Base-by-base conservation (phyloP, 2,797 vertebrate species). In the Chelonia mydas region DNA sequence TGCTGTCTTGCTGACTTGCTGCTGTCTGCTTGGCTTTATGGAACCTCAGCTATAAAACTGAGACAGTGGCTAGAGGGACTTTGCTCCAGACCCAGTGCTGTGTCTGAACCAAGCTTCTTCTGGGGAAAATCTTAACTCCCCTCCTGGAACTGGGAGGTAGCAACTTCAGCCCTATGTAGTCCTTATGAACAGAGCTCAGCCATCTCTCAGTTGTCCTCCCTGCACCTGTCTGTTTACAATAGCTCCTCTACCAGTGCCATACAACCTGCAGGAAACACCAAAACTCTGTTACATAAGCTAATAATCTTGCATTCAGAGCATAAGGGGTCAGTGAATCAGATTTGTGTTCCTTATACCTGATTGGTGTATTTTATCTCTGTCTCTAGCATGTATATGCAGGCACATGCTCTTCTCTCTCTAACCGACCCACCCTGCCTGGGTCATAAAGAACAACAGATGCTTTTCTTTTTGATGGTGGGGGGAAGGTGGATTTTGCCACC, bases 351-450 rank as follows among this genome's bases (percentile, higher is more conserved):
- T 45, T 2, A 37, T 28, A 47, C 41, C 27, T 28, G 45, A 13
- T 16, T 6, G 3, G 41, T 8, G 15, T 76, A 13, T 45, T 45
- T 68, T 68, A 5, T 86, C 72, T 15, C 16, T n/a, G 27, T 2
- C 27, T 47, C 23, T 33, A 25, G 21, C 6, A 16, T 51, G 11
- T 0, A 1, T 11, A 8, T 23, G 1, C 12, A 0, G 0, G 23
- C n/a, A 59, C 54, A 28, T 16, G 25, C 47, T n/a, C 16, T 57
- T 25, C 25, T 7, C 4, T 2, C 28, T 7, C 6, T 2, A n/a
- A n/a, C 21, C 1, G 1, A 50, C 57, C 19, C 0, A 0, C 1
- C 61, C 41, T 33, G 41, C 27, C 53, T 28, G 21, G 21, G 37
- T 11, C 21, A 11, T 12, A 12, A 57, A 55, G 41, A 81, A 49